Evolutionary conservation across 2,797 vertebrate species (phyloP).

Genomic region (Austrolebias charrua): DNA sequence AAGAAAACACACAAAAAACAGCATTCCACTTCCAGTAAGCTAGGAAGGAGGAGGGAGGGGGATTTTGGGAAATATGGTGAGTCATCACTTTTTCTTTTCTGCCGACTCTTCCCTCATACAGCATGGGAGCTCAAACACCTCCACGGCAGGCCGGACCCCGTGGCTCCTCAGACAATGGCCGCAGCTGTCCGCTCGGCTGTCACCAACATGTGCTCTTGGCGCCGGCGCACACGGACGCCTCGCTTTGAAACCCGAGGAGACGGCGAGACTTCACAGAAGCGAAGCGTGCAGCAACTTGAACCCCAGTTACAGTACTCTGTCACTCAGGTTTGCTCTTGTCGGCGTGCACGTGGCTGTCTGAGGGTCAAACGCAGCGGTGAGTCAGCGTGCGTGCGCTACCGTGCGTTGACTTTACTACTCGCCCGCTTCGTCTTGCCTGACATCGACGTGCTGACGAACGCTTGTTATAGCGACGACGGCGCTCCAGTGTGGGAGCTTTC

Average conservation of each 20-base stretch:
- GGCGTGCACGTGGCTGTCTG: conserved; percentile 16
- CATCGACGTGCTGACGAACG: conserved; percentile 58
- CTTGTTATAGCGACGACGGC: conserved; percentile 59
- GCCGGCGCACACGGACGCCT: conserved; percentile 11
- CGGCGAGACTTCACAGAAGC: conserved; percentile 32
- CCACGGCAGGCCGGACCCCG: conserved; percentile 54
- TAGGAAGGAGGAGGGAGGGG: conserved; percentile 70
- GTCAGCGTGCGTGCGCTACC: conserved; percentile 53
- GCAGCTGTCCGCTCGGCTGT: conserved; percentile 61
- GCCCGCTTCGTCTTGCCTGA: conserved; percentile 52
- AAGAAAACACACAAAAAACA: conserved; percentile 53
- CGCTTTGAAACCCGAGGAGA: conserved; percentile 56
- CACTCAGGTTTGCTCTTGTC: conserved; percentile 43
- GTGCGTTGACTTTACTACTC: conserved; percentile 45
- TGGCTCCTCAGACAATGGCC: conserved; percentile 13
- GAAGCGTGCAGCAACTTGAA: conserved; percentile 48
- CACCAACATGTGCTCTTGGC: conserved; percentile 32
- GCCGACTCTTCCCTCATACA: conserved; percentile 41
- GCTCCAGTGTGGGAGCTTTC: conserved; percentile 58
- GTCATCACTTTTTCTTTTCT: conserved; percentile 84
- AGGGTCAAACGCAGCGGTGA: conserved; percentile 47
- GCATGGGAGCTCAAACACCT: conserved; percentile 55
- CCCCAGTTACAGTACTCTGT: conserved; percentile 10
- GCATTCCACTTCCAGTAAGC: conserved; percentile 83
- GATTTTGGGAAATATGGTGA: conserved; percentile 84